Conservation (phyloP, 2,888 invertebrate species). For the Torymus aiolomorphi region DNA sequence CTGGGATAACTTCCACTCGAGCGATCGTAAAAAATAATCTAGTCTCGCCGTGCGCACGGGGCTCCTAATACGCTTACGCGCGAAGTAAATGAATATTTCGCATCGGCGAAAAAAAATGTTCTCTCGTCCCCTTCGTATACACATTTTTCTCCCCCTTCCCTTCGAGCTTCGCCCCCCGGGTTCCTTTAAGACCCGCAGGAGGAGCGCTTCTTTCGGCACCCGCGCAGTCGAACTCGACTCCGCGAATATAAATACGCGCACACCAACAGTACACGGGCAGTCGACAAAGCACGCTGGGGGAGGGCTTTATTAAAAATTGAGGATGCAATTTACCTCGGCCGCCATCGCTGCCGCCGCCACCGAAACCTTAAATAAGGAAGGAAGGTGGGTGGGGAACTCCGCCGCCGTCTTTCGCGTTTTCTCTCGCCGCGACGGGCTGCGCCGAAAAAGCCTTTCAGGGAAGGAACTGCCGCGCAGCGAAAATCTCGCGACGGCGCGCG, state of each 20-base stretch:
- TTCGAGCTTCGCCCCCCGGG: background rate
- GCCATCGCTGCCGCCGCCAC: conserved; percentile 52
- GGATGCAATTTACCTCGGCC: conserved; percentile 73
- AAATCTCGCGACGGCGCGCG: conserved; percentile 33
- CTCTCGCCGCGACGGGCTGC: conserved; percentile 15
- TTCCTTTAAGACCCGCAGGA: conserved; percentile 12
- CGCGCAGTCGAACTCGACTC: conserved; percentile 32
- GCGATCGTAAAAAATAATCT: background rate
- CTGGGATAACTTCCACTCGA: background rate
- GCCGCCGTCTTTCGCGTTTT: conserved; percentile 57
- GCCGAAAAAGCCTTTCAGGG: conserved; percentile 28
- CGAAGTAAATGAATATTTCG: conserved; percentile 35
- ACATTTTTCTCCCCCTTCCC: conserved; percentile 21
- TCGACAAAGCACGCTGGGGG: conserved; percentile 68
- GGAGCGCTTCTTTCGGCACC: conserved; percentile 12
- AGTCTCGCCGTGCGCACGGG: background rate
- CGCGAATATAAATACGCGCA: background rate
- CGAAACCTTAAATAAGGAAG: conserved; percentile 70
- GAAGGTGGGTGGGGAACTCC: conserved; percentile 60
- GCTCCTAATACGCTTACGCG: conserved; percentile 36
- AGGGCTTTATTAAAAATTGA: conserved; percentile 74
- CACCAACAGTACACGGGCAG: conserved; percentile 56
- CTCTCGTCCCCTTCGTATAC: background rate
- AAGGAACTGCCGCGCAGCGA: conserved; percentile 11
- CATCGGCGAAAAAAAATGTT: conserved; percentile 15